Percentiles rank a stretch among this genome's conserved stretches.
phyloP scores from a whole-genome alignment of 2,113 vertebrate genomes.

The Callipepla californica region DNA sequence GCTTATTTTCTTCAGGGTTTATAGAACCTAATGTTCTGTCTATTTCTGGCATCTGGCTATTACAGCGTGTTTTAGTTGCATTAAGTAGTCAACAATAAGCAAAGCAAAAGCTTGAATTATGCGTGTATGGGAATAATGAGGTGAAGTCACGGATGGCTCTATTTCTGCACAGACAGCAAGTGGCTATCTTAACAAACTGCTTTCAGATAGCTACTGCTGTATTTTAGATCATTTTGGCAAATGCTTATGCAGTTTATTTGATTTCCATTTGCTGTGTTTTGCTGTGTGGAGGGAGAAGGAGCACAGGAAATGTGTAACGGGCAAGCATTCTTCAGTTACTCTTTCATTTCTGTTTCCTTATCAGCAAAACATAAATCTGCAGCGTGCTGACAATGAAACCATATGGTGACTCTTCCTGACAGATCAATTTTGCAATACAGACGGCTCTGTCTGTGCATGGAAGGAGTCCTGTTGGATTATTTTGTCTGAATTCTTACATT shows the following conservation, averaged over 20 bases:
- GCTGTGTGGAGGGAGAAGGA: background rate
- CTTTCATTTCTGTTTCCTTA: conserved; percentile 26
- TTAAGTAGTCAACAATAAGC: background rate
- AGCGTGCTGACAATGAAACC: conserved; percentile 3
- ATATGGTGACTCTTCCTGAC: conserved; percentile 13
- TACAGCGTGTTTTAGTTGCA: background rate
- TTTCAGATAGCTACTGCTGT: background rate
- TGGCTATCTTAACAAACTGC: background rate
- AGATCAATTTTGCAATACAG: background rate
- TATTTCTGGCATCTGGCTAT: background rate
- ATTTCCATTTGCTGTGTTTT: background rate
- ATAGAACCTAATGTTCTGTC: background rate
- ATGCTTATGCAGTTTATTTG: background rate
- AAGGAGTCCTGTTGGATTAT: conserved; percentile 13
- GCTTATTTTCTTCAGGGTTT: background rate
- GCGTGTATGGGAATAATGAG: background rate
- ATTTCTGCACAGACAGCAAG: background rate
- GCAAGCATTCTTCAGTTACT: background rate
- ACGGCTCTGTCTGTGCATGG: background rate
- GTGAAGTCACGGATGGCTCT: background rate
- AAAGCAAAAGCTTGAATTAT: background rate
- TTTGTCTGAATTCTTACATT: conserved; percentile 15
- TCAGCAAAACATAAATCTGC: conserved; percentile 1
- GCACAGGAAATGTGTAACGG: background rate
- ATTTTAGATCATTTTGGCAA: background rate